Conservation (phyloP, 2,888 invertebrate genomes). For the Aphodius sticticus region DNA sequence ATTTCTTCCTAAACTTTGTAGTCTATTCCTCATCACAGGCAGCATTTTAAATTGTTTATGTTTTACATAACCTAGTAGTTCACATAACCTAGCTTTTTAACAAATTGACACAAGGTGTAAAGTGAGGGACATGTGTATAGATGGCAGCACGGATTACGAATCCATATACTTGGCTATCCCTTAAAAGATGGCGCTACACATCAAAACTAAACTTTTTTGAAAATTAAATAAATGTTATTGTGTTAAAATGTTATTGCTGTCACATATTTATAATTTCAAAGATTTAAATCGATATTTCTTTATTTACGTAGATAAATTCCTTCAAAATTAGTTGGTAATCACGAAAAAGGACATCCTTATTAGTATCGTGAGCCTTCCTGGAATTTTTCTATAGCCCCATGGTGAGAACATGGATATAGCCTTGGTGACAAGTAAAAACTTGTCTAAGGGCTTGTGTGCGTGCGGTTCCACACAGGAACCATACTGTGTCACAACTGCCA, state of each 20-base stretch:
- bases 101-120: not conserved
- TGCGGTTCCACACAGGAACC: not conserved
- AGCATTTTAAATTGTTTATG: not conserved
- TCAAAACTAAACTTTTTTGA: too few species aligned
- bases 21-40: slow-evolving; percentile 7
- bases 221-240: too few species aligned
- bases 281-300: too few species aligned
- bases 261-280: too few species aligned
- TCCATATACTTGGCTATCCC: too few species aligned
- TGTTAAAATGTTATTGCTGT: too few species aligned
- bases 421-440: not conserved
- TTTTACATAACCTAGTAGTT: not conserved
- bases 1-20: not conserved
- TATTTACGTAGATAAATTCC: too few species aligned
- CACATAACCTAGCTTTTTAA: not conserved
- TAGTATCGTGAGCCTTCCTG: not conserved
- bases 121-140: not conserved
- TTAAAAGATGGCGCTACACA: too few species aligned
- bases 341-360: too few species aligned
- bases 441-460: not conserved
- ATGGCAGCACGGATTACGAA: not conserved
- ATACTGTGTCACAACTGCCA: not conserved
- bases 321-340: not conserved
- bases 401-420: not conserved
- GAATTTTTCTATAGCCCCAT: not conserved